These are phyloP conservation scores for Electrophaes corylata DNA, from an alignment of 2,888 invertebrate genomes.

Conservation along the genomic window DNA sequence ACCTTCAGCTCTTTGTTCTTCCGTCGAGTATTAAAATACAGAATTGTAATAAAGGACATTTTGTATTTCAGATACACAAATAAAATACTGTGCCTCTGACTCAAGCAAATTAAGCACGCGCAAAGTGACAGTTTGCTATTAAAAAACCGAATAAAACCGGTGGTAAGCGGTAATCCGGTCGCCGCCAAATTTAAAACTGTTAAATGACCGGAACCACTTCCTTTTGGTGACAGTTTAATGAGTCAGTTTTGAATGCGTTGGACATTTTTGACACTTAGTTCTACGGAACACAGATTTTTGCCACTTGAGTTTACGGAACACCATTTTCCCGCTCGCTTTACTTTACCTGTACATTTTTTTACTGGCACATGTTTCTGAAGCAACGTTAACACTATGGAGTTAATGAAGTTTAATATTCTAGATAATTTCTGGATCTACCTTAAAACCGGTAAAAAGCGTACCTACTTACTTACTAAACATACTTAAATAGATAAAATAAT, in stretches of 20 bases:
- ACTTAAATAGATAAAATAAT: too few species aligned
- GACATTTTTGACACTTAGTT: not conserved
- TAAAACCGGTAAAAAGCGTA: too few species aligned
- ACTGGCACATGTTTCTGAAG: not conserved
- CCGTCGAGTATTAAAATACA: too few species aligned
- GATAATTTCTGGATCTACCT: too few species aligned
- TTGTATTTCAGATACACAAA: constrained; percentile 25
- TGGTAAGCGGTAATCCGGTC: constrained; percentile 51
- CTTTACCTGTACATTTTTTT: too few species aligned
- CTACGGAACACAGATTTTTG: not conserved
- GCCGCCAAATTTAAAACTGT: constrained; percentile 54
- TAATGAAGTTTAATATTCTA: not conserved
- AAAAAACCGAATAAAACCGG: constrained; percentile 51
- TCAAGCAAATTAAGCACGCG: constrained; percentile 36
- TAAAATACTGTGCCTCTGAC: constrained; percentile 29
- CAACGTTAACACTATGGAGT: too few species aligned
- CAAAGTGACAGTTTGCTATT: constrained; percentile 45
- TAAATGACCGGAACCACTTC: constrained; percentile 53
- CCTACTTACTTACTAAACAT: too few species aligned
- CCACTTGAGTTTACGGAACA: not conserved
- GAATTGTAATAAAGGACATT: too few species aligned
- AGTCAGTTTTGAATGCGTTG: too few species aligned
- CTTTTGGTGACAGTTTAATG: constrained; percentile 41
- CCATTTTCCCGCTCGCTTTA: not conserved
- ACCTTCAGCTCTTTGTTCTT: too few species aligned